Base-by-base conservation (phyloP, 2,113 vertebrate species). In the Callionymus lyra region DNA sequence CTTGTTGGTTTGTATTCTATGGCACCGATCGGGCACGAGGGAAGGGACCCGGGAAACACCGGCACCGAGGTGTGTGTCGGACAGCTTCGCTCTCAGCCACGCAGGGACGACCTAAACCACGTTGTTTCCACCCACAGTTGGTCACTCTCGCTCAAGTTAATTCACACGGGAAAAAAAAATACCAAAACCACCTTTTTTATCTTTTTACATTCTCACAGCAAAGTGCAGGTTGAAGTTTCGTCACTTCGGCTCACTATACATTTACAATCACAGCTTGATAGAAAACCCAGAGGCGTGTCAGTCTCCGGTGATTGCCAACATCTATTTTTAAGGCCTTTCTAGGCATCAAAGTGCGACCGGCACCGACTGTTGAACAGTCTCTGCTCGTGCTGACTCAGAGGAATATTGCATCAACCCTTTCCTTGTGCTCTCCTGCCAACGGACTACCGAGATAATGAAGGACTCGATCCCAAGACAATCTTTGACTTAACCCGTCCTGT, bases 1-100 rank as follows among this genome's bases (percentile, higher is more conserved):
- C n/a, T n/a, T n/a, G n/a, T n/a, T n/a, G n/a, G 21, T 8, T 27
- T 27, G 4, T 8, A 27, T 27, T 27, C 21, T 27, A 27, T 27
- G 21, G 21, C 21, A 27, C 21, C 21, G n/a, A 5, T 27, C 21
- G 8, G 21, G 4, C 8, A 27, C n/a, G n/a, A n/a, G n/a, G n/a
- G 21, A 27, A 8, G 8, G 21, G 21, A 27, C 63, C 79, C 65
- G 31, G 65, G 47, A 52, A 49, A 69, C 65, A 56, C 32, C 43
- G 73, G 55, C 73, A 50, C 56, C 79, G 1, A 21, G 59, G 53
- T 70, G 66, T 70, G 66, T 67, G 57, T 59, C 76, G 55, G 70
- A 74, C 84, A 85, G 87, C 83, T 82, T 87, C 86, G 84, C 80
- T 74, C 77, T 65, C 76, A 69, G 47, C 47, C 50, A 33, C 53